These are phyloP conservation scores for Potorous gilbertii DNA, from an alignment of 2,797 vertebrate genomes.

Conservation along the genomic window DNA sequence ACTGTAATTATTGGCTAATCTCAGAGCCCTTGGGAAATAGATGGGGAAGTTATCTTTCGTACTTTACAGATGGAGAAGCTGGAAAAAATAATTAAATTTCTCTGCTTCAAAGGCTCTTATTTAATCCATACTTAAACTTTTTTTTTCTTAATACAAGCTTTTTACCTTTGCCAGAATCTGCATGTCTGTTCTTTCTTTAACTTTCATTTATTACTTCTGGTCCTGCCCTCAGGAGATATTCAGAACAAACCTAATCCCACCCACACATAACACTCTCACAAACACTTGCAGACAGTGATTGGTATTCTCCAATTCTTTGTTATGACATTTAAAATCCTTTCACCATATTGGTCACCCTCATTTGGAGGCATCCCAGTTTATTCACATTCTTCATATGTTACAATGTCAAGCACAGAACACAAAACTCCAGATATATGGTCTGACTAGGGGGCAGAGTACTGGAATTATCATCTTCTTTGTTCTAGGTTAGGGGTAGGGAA, in stretches of 20 bases:
- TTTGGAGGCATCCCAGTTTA: not conserved
- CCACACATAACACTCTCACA: not conserved
- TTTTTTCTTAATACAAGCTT: not conserved
- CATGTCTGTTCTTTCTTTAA: not conserved
- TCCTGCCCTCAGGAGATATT: not conserved
- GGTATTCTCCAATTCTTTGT: too few species aligned
- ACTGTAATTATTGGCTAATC: not conserved
- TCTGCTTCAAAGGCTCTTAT: not conserved
- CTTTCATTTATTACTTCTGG: not conserved
- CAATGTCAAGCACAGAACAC: not conserved
- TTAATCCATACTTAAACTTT: not conserved
- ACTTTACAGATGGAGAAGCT: not conserved
- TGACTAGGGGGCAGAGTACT: not conserved
- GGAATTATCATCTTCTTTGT: not conserved
- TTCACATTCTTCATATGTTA: not conserved
- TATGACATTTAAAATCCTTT: not conserved
- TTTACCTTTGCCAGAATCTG: not conserved
- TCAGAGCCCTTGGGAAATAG: not conserved
- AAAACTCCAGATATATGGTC: not conserved
- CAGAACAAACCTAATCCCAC: not conserved
- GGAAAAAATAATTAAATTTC: not conserved
- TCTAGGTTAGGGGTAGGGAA: not conserved
- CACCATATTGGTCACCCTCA: not conserved
- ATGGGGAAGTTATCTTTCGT: slow-evolving; percentile 1
- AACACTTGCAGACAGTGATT: not conserved